Base-by-base conservation (phyloP, 2,113 vertebrate species). In the Rhodinocichla rosea region DNA sequence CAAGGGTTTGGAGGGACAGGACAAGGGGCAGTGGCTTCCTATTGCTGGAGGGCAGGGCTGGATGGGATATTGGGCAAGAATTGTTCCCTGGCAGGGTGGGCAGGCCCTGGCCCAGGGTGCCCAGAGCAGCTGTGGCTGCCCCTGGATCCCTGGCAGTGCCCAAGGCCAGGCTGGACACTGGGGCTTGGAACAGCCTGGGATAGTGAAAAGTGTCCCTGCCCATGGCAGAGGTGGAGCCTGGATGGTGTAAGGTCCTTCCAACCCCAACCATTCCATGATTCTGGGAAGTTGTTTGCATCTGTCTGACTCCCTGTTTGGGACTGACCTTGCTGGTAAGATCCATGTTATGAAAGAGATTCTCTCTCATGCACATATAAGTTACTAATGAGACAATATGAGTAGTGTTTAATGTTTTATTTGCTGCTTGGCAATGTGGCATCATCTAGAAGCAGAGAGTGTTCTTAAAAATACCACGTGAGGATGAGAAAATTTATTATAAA, bases 91-190 rank as follows among this genome's bases (percentile, higher is more conserved):
- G 0, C 4, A 62, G 32, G n/a, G 1, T 55, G n/a, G n/a, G 1
- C 0, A 76, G n/a, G 55, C 47, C 70, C 49, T 69, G 71, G 56
- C 71, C 42, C 63, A 77, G 79, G n/a, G 4, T 83, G 47, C 30
- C n/a, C 79, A 76, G 55, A 67, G 45, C 0, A 76, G n/a, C 63
- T 90, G 63, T 27, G 55, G 30, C 78, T 76, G 78, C 11, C 18
- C 26, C 55, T 74, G 44, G 20, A 42, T 55, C 71, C 40, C 26
- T 63, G 63, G 15, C 0, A 69, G 32, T 42, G 49, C 0, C 42
- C 40, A 42, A 28, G 56, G 32, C 26, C 40, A 16, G 47, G 10
- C 0, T 63, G 30, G 62, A 15, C 8, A 9, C n/a, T 0, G 0
- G 30, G 10, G 6, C 13, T 68, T 5, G 56, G 63, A 56, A 12